A percentile compares a stretch with the other conserved stretches of the same genome.
Conservation (phyloP, 2,113 vertebrate species). For the Mastomys natalensis region DNA sequence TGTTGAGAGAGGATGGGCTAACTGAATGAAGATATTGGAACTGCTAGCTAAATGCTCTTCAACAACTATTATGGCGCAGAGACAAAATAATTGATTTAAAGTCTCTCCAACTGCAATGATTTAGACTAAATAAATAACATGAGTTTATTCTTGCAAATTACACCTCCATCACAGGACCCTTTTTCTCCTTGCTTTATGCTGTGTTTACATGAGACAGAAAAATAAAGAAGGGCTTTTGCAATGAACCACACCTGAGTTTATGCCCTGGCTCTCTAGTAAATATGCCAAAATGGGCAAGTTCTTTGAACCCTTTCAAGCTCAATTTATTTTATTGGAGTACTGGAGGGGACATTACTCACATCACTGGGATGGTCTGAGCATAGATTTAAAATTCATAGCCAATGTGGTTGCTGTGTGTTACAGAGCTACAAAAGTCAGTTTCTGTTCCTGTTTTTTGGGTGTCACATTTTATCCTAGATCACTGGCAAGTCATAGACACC, state of each 20-base stretch:
- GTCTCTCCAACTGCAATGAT: not conserved
- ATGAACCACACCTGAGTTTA: not conserved
- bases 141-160: constrained; percentile 3
- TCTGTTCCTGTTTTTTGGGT: not conserved
- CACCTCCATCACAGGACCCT: not conserved
- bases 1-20: not conserved
- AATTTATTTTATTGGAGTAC: not conserved
- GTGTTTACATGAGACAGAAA: not conserved
- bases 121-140: constrained; percentile 3
- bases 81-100: constrained; percentile 36
- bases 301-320: not conserved
- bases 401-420: not conserved
- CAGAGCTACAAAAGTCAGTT: not conserved
- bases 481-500: not conserved
- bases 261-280: not conserved
- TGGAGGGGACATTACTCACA: not conserved
- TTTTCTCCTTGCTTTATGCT: not conserved
- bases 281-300: not conserved
- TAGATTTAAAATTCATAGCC: not conserved
- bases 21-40: not conserved
- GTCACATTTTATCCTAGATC: not conserved
- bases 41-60: not conserved
- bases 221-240: not conserved
- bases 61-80: constrained; percentile 21
- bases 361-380: not conserved